Base-by-base conservation (phyloP, 1,140 invertebrate genomes). In the Plectrocnemia conspersa region DNA sequence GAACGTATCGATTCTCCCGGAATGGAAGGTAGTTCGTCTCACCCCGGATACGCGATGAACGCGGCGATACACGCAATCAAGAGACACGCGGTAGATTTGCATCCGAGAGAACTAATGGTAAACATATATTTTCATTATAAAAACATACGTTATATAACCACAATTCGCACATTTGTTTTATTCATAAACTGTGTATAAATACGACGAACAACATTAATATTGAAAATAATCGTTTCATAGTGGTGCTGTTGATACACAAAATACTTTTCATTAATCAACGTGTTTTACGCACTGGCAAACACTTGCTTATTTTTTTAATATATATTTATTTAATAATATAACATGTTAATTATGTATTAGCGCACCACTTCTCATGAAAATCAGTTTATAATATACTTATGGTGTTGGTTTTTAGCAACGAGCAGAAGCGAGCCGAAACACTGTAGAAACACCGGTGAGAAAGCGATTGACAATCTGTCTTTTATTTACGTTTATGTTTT, bases 31-130 rank as follows among this genome's bases (percentile, higher is more conserved):
- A 61, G 27, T 64, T 59, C 63, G 70, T 2, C 2, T 61, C 82
- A 71, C 69, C 82, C 82, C 6, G 82, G 80, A 25, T 85, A 84
- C 58, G 82, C 83, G 40, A 82, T 82, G 4, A 93, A 94, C 66
- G 93, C 94, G 1, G 92, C 92, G n/a, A 80, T 94, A 47, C 89
- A 95, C 63, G 93, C 93, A 0, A 93, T 97, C 36, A 91, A 93
- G 67, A 81, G 93, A 62, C 93, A 97, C 68, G 91, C 94, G 2
- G 76, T 88, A 6, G 90, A 94, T 62, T 84, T 92, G 54, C 92
- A 91, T 73, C 84, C 88, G 1, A 89, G 92, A 67, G 92, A 95
- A 70, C 73, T 93, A 16, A 86, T 91, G 82, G 89, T 91, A 50
- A 29, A 29, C 27, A 29, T 29, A 29, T n/a, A 7, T n/a, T 29